These are phyloP conservation scores for Meandrina meandrites DNA, from an alignment of 92 coral and sea anemone species.

Conservation along the genomic window DNA sequence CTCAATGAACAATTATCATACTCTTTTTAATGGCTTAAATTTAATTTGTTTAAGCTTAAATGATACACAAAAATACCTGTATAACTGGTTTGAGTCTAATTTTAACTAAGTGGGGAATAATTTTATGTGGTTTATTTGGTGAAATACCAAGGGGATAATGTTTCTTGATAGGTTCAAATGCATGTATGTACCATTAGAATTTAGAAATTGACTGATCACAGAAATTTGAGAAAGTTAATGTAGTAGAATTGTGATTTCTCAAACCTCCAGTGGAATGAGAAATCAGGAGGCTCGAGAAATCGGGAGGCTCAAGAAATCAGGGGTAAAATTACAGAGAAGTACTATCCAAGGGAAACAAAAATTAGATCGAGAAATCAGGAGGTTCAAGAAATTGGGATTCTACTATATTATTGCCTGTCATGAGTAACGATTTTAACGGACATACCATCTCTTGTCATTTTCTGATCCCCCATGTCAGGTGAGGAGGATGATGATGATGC, in stretches of 20 bases:
- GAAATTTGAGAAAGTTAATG: background rate
- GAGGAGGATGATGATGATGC: background rate
- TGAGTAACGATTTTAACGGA: background rate
- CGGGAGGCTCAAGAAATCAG: too few species aligned
- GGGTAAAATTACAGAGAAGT: too few species aligned
- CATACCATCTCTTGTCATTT: too few species aligned
- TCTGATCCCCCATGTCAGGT: too few species aligned
- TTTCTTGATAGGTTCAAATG: background rate
- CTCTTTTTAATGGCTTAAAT: background rate
- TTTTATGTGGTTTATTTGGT: background rate
- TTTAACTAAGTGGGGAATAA: background rate
- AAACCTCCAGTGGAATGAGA: too few species aligned
- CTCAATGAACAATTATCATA: background rate
- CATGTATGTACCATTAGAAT: too few species aligned
- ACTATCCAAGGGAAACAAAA: too few species aligned
- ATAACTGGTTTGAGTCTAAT: background rate
- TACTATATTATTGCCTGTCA: background rate
- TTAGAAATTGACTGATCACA: background rate
- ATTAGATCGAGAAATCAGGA: too few species aligned
- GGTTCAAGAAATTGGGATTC: too few species aligned
- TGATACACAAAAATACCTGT: background rate
- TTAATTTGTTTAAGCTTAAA: background rate
- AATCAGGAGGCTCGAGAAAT: too few species aligned
- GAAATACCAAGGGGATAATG: background rate
- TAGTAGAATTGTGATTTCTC: too few species aligned